Base-by-base conservation (phyloP, 2,888 invertebrate genomes). In the Calliopum simillimum region DNA sequence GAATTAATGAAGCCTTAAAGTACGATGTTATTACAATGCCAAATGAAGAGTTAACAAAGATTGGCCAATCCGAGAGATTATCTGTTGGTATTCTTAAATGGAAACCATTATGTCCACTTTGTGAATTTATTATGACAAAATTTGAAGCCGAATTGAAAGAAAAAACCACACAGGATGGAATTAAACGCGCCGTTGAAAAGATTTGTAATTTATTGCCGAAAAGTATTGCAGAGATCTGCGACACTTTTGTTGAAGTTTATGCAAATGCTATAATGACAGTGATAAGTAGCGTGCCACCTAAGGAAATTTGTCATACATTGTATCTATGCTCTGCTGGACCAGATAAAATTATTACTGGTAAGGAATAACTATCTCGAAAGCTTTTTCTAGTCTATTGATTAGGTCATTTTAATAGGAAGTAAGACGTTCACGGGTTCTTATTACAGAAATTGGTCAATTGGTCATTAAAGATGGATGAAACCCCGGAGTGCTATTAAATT, bases 81-180 rank as follows among this genome's bases (percentile, higher is more conserved):
- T 58, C 66, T n/a, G 76, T 76, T 62, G 75, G 75, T 68, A 64
- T 81, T 70, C 70, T 86, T 2, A 76, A 77, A 64, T 86, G 87
- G 21, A 77, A 82, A 21, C 83, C 86, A 16, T 84, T 88, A 41
- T 96, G 97, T 83, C 88, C 92, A 4, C 80, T 96, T 21, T 97
- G 97, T 84, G 93, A 96, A 87, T 93, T 93, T 81, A 88, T 93
- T 2, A 90, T 96, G 88, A 88, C 90, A 62, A 90, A 94, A 82
- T 82, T 96, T 71, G 93, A 94, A 79, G 88, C 90, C 68, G 87
- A 91, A 77, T 87, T 96, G 78, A 89, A 90, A 77, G 89, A 94
- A 79, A 92, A 93, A 76, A 90, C 90, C 73, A 93, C 92, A 59
- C 82, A 85, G 71, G 91, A 91, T 16, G 91, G 93, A 79, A 92